Evolutionary conservation across 2,888 invertebrate genomes (phyloP).

Genomic region (Eubasilissa splendida): DNA sequence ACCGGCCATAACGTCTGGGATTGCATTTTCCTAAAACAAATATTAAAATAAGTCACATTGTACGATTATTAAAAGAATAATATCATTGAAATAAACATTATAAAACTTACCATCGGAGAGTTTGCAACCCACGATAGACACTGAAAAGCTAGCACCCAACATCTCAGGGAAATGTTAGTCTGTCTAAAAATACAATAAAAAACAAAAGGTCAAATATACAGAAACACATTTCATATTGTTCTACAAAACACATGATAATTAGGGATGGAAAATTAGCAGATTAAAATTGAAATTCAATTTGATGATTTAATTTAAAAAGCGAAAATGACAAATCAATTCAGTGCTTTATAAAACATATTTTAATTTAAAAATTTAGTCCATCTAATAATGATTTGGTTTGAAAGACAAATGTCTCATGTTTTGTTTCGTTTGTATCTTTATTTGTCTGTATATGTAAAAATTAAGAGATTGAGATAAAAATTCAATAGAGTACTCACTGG

Average conservation of each 20-base stretch:
- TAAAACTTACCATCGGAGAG: slow-evolving; percentile 63
- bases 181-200: slow-evolving; percentile 63
- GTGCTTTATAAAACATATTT: too few relatives aligned
- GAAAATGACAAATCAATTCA: too few relatives aligned
- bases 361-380: too few relatives aligned
- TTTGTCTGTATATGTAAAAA: too few relatives aligned
- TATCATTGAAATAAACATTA: background rate
- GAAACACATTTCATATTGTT: too few relatives aligned
- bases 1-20: slow-evolving; percentile 50
- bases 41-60: background rate
- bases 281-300: too few relatives aligned
- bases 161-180: slow-evolving; percentile 77
- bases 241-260: too few relatives aligned
- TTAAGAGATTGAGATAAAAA: background rate
- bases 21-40: slow-evolving; percentile 47
- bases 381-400: too few relatives aligned
- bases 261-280: too few relatives aligned
- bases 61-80: background rate
- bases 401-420: too few relatives aligned
- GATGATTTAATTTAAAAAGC: too few relatives aligned
- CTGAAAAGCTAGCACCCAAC: slow-evolving; percentile 87
- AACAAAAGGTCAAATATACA: background rate
- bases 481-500: slow-evolving; percentile 41
- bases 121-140: slow-evolving; percentile 83
- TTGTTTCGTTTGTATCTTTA: too few relatives aligned